Base-by-base conservation (phyloP, 2,888 invertebrate species). In the Plebejus argus region DNA sequence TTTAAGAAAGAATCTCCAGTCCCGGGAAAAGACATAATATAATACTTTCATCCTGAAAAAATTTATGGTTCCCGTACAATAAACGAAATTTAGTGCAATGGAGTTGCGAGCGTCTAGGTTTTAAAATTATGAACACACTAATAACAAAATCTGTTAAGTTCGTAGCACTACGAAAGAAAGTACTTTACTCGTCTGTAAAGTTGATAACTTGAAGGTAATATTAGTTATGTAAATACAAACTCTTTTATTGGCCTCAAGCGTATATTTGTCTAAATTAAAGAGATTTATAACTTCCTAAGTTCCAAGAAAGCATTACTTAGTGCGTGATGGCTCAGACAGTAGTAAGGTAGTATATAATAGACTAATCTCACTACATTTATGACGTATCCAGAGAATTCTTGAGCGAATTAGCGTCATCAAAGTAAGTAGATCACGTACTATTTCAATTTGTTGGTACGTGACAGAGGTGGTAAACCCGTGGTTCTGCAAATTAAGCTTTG, bases 361-460 rank as follows among this genome's bases (percentile, higher is more conserved):
- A 53, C 66, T 66, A 33, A 66, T 66, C 28, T 33, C 28, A 66
- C 66, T 10, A 66, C 66, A 28, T 28, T 66, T 66, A 18, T 74
- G 49, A 8, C 2, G 76, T 61, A 76, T 58, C 76, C 3, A 58
- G 76, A 58, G 76, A 61, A 76, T 76, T 76, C 76, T 61, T 76
- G 35, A 58, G n/a, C 56, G 12, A 61, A 76, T 76, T 76, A 74
- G 70, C 76, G 28, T 76, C 72, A 76, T 78, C 76, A 49, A 76
- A 72, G 70, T 74, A 71, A 76, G 72, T 61, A 61, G 45, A 56
- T 78, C 78, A 78, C 78, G 78, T 78, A 76, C 53, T 39, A 58
- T 71, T 45, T 71, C 78, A 76, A 76, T 78, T 78, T 76, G 71
- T 39, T 66, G 76, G 71, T n/a, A 78, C 78, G 78, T 78, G 76